Evolutionary conservation across 2,797 vertebrate genomes (phyloP).

Genomic region (Coccyzus lansbergi): DNA sequence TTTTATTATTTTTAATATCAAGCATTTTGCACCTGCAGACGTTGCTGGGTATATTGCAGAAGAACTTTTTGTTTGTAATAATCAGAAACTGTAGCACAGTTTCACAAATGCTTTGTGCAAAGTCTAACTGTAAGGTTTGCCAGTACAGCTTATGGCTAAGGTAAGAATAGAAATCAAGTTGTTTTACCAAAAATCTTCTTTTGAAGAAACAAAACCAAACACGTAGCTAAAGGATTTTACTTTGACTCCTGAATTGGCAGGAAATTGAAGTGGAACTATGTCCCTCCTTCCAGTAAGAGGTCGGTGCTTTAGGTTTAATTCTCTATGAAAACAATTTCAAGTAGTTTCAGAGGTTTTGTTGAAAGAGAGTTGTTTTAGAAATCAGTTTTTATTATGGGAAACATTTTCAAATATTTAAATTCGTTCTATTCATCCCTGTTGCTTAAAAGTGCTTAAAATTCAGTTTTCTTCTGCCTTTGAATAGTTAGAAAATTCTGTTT

Average conservation of each 20-base stretch:
- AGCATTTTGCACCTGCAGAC: slow-evolving; percentile 10
- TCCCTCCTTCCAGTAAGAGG: not conserved
- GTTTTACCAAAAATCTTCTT: not conserved
- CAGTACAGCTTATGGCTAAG: not conserved
- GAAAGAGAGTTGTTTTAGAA: not conserved
- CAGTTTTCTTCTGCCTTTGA: not conserved
- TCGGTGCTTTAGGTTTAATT: not conserved
- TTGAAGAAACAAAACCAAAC: not conserved
- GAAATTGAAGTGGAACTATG: not conserved
- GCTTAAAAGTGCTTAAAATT: not conserved
- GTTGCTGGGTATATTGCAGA: not conserved
- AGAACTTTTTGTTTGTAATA: not conserved
- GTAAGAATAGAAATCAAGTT: not conserved
- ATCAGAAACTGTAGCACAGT: not conserved
- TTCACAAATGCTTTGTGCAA: not conserved
- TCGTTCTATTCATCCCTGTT: not conserved
- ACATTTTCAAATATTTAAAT: not conserved
- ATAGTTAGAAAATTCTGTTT: not conserved
- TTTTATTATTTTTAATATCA: slow-evolving; percentile 14
- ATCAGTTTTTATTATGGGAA: not conserved
- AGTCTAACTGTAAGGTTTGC: not conserved
- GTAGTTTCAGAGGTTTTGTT: not conserved
- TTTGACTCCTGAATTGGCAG: not conserved
- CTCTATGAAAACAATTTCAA: not conserved
- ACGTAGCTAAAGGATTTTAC: not conserved